Base-by-base conservation (phyloP, 2,888 invertebrate genomes). In the Machimus atricapillus region DNA sequence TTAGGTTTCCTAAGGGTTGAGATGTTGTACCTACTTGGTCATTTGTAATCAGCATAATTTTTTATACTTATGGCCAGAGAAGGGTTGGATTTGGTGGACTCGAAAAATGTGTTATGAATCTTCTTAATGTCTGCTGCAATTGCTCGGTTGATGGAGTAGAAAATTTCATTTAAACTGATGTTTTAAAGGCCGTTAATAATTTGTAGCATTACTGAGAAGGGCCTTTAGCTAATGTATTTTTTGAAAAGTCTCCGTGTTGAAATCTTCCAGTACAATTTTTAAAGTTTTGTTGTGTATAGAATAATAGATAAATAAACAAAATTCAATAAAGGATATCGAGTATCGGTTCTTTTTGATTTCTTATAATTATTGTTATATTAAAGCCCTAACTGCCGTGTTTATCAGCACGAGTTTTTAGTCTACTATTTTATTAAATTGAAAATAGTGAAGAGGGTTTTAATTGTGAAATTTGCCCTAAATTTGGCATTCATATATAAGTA, bases 101-200 rank as follows among this genome's bases (percentile, higher is more conserved):
- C 7, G 46, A 9, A 19, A 23, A 19, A 78, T 78, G 23, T 78
- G 46, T 78, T 78, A 43, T 78, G 12, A 78, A 78, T 37, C 43
- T 40, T 2, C 19, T 77, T 78, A n/a, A 19, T 78, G 23, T 19
- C 23, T 78, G 43, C 78, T 78, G 78, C 23, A 78, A 43, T 78
- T 78, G 43, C 78, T 12, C 43, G n/a, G 78, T 78, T 78, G 40
- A 78, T 46, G 78, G 78, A 43, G 37, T 78, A 78, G 78, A 78
- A 43, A 43, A 78, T 78, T 78, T 78, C 78, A 23, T 78, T 78
- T 40, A 76, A 46, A 46, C 16, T 46, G 34, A 12, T 58, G 66
- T 66, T 66, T 19, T 27, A 66, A 19, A 66, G 66, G 27, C 66
- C 66, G 27, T 66, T 66, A 66, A 19, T 66, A 66, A 66, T 66